phyloP scores from a whole-genome alignment of 2,888 invertebrate species.

The Epinotia demarniana region DNA sequence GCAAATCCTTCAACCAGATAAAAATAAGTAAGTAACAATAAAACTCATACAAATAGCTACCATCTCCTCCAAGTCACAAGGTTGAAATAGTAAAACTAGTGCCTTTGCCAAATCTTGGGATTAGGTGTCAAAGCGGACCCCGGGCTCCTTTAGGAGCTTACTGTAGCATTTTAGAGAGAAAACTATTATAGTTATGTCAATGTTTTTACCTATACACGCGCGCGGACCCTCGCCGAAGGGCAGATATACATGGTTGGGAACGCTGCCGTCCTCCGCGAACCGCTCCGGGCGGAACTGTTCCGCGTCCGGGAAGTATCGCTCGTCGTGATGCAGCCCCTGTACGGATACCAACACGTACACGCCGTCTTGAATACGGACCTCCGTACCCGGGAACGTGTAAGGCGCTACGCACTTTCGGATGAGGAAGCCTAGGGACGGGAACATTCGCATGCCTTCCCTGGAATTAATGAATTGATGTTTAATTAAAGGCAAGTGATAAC shows the following conservation, averaged over 20 bases:
- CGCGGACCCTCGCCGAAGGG: slow-evolving; percentile 56
- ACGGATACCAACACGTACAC: slow-evolving; percentile 52
- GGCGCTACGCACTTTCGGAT: slow-evolving; percentile 48
- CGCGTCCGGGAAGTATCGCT: slow-evolving; percentile 53
- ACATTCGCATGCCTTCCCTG: slow-evolving; percentile 54
- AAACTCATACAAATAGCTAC: no score
- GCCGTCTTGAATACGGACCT: slow-evolving; percentile 53
- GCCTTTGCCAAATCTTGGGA: no score
- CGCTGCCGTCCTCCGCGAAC: slow-evolving; percentile 46
- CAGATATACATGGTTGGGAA: slow-evolving; percentile 50
- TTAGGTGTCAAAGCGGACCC: no score
- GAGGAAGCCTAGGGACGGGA: slow-evolving; percentile 51
- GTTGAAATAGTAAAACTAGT: no score
- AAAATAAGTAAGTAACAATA: no score
- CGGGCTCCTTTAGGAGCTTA: no score
- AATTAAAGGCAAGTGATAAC: background rate
- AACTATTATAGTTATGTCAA: background rate
- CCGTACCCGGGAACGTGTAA: slow-evolving; percentile 52
- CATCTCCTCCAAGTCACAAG: no score
- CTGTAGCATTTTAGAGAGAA: background rate
- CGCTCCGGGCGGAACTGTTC: slow-evolving; percentile 55
- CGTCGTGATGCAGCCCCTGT: slow-evolving; percentile 55
- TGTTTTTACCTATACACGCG: slow-evolving; percentile 50
- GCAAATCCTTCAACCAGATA: no score
- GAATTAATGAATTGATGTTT: background rate